Conservation (phyloP, 2,113 vertebrate species). For the Periophthalmus modestus region DNA sequence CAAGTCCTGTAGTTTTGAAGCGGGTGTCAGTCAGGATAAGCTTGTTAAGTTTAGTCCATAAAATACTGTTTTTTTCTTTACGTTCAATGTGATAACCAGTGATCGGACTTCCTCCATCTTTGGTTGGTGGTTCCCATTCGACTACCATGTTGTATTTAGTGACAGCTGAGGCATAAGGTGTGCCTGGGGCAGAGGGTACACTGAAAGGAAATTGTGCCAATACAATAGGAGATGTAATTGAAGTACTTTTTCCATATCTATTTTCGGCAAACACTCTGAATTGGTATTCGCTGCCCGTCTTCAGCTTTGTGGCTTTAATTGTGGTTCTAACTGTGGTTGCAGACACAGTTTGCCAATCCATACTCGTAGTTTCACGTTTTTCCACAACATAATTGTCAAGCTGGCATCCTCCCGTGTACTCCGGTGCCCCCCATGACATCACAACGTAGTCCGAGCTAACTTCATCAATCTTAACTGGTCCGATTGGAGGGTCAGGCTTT, state of each 20-base stretch:
- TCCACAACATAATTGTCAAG: constrained; percentile 97
- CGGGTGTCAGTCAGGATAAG: constrained; percentile 86
- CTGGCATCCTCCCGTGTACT: constrained; percentile 94
- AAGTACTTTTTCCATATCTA: constrained; percentile 90
- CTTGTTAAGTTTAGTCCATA: constrained; percentile 96
- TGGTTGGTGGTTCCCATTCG: constrained; percentile 91
- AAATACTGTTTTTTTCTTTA: constrained; percentile 97
- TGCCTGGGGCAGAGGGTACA: constrained; percentile 86
- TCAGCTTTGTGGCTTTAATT: constrained; percentile 92
- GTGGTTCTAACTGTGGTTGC: constrained; percentile 96
- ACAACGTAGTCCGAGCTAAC: constrained; percentile 87
- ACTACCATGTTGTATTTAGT: constrained; percentile 94
- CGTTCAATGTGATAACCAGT: constrained; percentile 94
- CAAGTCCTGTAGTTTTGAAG: constrained; percentile 91
- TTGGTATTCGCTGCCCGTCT: constrained; percentile 93
- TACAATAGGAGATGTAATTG: constrained; percentile 86
- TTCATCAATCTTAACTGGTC: constrained; percentile 91
- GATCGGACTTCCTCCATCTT: constrained; percentile 92
- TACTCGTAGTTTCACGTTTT: constrained; percentile 91
- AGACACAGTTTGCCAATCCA: constrained; percentile 90
- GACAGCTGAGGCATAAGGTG: constrained; percentile 85
- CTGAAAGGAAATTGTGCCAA: constrained; percentile 93
- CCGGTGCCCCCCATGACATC: constrained; percentile 92
- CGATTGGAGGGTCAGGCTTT: constrained; percentile 90
- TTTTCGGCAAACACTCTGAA: constrained; percentile 98